These are phyloP conservation scores for Cyclura pinguis DNA, from an alignment of 2,797 vertebrate species.

Conservation along the genomic window DNA sequence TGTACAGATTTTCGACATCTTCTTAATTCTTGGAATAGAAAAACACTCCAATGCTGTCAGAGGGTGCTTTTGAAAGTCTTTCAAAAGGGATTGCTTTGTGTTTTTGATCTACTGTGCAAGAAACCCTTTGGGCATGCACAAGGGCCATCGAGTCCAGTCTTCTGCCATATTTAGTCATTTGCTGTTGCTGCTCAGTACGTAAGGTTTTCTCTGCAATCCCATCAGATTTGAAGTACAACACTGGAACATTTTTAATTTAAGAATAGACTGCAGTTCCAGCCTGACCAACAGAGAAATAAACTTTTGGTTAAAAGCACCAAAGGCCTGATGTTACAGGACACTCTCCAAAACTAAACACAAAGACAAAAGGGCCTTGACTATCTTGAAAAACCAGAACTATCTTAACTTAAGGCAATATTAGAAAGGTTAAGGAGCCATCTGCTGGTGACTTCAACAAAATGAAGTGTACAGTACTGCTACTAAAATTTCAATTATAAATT, in stretches of 20 bases:
- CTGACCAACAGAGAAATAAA: not conserved
- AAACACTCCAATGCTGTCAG: not conserved
- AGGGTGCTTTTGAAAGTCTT: not conserved
- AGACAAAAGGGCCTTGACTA: not conserved
- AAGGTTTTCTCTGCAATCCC: not conserved
- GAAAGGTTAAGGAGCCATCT: conserved; percentile 81
- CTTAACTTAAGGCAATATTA: conserved; percentile 50
- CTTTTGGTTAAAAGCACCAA: conserved; percentile 8
- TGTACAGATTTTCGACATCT: too few relatives aligned
- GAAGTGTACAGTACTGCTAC: conserved; percentile 33
- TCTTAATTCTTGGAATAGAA: too few relatives aligned
- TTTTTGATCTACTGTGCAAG: not conserved
- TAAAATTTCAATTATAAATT: conserved; percentile 75
- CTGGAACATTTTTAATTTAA: conserved; percentile 7
- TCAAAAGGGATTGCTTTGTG: not conserved
- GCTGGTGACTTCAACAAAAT: conserved; percentile 69
- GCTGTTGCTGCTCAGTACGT: not conserved
- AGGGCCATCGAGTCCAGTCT: too few relatives aligned
- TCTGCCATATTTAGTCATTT: not conserved
- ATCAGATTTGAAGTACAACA: too few relatives aligned
- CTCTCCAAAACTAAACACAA: not conserved
- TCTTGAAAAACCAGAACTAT: not conserved
- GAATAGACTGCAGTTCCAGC: not conserved
- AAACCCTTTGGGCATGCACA: too few relatives aligned
- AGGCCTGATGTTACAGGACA: not conserved